A percentile compares a stretch with the other conserved stretches of the same genome.
Conservation (phyloP, 2,888 invertebrate species). For the Lycocerus yunnanus region DNA sequence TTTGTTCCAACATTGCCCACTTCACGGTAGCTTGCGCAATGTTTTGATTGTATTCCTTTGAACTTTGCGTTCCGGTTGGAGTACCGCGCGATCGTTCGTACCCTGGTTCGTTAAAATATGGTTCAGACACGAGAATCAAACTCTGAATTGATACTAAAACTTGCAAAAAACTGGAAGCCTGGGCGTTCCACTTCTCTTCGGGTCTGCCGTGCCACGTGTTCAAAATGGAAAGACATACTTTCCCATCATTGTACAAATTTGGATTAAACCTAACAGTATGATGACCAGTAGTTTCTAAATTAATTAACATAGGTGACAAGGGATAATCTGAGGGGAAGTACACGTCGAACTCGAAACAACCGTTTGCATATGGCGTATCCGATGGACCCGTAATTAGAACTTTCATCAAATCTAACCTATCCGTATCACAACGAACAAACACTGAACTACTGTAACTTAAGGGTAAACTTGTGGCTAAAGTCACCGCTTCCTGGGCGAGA, state of each 20-base stretch:
- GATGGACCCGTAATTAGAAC: slow-evolving; percentile 91
- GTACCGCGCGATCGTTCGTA: slow-evolving; percentile 91
- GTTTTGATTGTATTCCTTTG: slow-evolving; percentile 93
- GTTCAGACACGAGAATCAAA: slow-evolving; percentile 88
- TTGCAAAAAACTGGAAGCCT: slow-evolving; percentile 92
- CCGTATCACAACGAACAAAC: slow-evolving; percentile 93
- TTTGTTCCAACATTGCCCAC: slow-evolving; percentile 96
- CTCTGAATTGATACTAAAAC: slow-evolving; percentile 93
- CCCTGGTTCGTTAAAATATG: slow-evolving; percentile 94
- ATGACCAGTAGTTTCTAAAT: slow-evolving; percentile 87
- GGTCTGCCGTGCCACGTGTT: slow-evolving; percentile 97
- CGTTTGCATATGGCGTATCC: slow-evolving; percentile 90
- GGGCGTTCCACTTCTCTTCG: slow-evolving; percentile 96
- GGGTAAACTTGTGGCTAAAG: slow-evolving; percentile 88
- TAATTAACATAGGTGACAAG: slow-evolving; percentile 82
- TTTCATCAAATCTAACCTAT: slow-evolving; percentile 95
- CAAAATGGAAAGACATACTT: slow-evolving; percentile 91
- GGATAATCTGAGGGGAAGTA: slow-evolving; percentile 79
- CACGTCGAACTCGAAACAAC: slow-evolving; percentile 90
- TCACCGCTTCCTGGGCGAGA: slow-evolving; percentile 93
- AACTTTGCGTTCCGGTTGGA: slow-evolving; percentile 84
- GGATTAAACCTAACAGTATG: slow-evolving; percentile 92
- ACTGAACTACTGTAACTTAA: slow-evolving; percentile 92
- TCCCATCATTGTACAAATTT: slow-evolving; percentile 93
- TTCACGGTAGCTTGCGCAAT: slow-evolving; percentile 93